phyloP scores from a whole-genome alignment of 2,113 vertebrate genomes.

The Oxyura jamaicensis region DNA sequence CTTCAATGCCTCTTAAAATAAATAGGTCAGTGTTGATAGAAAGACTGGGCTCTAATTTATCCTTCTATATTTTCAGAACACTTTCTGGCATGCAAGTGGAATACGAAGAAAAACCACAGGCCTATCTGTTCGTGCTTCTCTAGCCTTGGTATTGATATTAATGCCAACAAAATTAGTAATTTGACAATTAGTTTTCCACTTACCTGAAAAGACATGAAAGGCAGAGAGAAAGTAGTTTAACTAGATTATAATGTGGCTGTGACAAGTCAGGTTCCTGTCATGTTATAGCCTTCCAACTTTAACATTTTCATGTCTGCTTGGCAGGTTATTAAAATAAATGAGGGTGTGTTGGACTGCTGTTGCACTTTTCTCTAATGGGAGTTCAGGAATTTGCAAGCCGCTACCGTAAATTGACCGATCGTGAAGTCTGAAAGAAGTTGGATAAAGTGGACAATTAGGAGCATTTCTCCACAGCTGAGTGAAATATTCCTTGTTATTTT shows the following conservation, averaged over 20 bases:
- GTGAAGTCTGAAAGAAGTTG: slow-evolving; percentile 89
- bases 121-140: slow-evolving; percentile 53
- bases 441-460: slow-evolving; percentile 98
- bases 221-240: slow-evolving; percentile 84
- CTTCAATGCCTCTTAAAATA: slow-evolving; percentile 48
- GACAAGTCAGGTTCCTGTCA: slow-evolving; percentile 93
- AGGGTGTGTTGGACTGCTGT: slow-evolving; percentile 85
- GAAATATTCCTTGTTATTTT: slow-evolving; percentile 99
- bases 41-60: neutral
- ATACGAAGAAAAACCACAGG: slow-evolving; percentile 1
- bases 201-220: slow-evolving; percentile 81
- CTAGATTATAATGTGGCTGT: slow-evolving; percentile 89
- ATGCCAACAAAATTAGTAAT: slow-evolving; percentile 85
- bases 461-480: slow-evolving; percentile 90
- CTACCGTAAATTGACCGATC: slow-evolving; percentile 89
- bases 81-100: slow-evolving; percentile 34
- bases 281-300: slow-evolving; percentile 89
- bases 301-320: slow-evolving; percentile 97
- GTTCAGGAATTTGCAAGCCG: slow-evolving; percentile 86
- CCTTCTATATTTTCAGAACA: slow-evolving; percentile 9
- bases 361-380: slow-evolving; percentile 89
- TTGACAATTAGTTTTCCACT: slow-evolving; percentile 87
- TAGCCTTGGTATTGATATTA: slow-evolving; percentile 77
- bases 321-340: slow-evolving; percentile 99
- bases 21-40: neutral